Conservation (phyloP, 2,888 invertebrate species). For the Cephus pygmeus region DNA sequence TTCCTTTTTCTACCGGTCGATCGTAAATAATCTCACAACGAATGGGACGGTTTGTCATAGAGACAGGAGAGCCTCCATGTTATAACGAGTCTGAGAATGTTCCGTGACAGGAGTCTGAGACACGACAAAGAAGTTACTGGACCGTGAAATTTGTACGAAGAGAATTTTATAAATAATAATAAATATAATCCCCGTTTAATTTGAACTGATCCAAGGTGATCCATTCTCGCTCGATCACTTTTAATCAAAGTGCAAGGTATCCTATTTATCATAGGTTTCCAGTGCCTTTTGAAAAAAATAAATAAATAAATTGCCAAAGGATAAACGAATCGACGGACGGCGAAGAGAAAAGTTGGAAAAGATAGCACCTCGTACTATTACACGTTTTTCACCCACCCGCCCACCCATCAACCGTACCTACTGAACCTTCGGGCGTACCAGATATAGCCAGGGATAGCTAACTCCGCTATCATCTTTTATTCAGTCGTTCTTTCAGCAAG, state of each 20-base stretch:
- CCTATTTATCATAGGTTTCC: background rate
- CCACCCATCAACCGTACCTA: too few species aligned
- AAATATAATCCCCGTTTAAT: background rate
- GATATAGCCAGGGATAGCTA: background rate
- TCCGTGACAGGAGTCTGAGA: background rate
- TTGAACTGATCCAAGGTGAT: background rate
- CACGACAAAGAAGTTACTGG: background rate
- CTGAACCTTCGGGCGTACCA: background rate
- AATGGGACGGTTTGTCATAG: slow-evolving; percentile 5
- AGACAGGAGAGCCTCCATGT: slow-evolving; percentile 2
- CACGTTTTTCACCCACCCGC: background rate
- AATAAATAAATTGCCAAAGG: background rate
- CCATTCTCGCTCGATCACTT: background rate
- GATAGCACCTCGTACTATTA: background rate
- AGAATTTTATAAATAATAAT: background rate
- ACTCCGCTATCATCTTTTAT: slow-evolving; percentile 37
- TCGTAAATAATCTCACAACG: slow-evolving; percentile 45
- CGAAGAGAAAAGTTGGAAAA: background rate
- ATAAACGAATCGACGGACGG: background rate
- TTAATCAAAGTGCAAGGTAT: background rate
- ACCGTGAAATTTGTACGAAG: background rate
- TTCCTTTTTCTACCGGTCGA: slow-evolving; percentile 29
- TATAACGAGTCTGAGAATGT: background rate
- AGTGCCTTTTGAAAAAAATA: background rate
- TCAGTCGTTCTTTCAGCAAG: slow-evolving; percentile 43